Conservation (phyloP, 2,797 vertebrate species). For the Mormyrops boulengeri region DNA sequence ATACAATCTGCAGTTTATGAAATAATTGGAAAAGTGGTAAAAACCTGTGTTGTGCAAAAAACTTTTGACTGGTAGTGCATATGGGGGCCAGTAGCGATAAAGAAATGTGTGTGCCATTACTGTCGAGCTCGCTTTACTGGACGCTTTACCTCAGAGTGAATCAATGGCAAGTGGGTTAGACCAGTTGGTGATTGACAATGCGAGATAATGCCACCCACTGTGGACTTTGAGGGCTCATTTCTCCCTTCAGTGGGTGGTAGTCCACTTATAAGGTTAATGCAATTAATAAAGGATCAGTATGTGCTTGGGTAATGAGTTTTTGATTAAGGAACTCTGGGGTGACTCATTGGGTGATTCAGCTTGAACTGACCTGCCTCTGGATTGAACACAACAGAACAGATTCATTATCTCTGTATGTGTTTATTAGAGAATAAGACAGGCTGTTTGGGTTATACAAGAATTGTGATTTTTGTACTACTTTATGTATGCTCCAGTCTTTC, state of each 20-base stretch:
- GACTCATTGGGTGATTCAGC: slow-evolving; percentile 8
- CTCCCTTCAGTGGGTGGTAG: not conserved
- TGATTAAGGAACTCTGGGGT: not conserved
- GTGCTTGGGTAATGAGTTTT: slow-evolving; percentile 11
- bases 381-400: slow-evolving; percentile 5
- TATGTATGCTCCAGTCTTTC: not conserved
- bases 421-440: not conserved
- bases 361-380: not conserved
- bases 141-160: not conserved
- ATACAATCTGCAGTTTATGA: not conserved
- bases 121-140: not conserved
- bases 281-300: slow-evolving; percentile 10
- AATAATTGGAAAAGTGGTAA: not conserved
- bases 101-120: not conserved
- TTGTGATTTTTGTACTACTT: not conserved
- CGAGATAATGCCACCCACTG: not conserved
- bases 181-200: slow-evolving; percentile 1
- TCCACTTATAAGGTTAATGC: slow-evolving; percentile 7
- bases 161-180: slow-evolving; percentile 5
- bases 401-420: not conserved
- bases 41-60: not conserved
- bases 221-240: not conserved
- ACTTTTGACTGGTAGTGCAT: not conserved
- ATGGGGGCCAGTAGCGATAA: not conserved
- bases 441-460: not conserved